Evolutionary conservation across 2,113 vertebrate species (phyloP).

Genomic region (Ploceus nigricollis): DNA sequence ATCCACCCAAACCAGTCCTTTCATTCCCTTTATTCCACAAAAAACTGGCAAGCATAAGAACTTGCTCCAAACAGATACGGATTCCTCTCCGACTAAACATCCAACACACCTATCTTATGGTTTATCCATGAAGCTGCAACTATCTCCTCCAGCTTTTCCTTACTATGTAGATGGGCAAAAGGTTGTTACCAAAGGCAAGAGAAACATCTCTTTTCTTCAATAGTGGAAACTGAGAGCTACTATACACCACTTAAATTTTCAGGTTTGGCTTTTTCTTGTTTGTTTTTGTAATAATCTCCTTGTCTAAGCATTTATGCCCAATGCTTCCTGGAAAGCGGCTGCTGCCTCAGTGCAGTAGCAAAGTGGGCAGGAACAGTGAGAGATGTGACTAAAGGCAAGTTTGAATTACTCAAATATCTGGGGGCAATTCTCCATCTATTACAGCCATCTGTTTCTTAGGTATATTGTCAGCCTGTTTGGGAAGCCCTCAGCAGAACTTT

Average conservation of each 20-base stretch:
- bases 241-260: not conserved
- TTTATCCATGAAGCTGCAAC: not conserved
- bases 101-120: not conserved
- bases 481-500: not conserved
- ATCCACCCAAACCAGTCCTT: not conserved
- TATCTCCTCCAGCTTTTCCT: not conserved
- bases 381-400: not conserved
- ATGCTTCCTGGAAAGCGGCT: rapidly evolving
- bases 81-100: not conserved
- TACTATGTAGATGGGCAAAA: not conserved
- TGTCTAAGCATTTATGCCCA: not conserved
- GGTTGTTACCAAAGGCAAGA: not conserved
- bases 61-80: not conserved
- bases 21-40: rapidly evolving
- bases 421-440: not conserved
- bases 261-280: not conserved
- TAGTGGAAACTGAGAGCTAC: not conserved
- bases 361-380: not conserved
- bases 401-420: not conserved
- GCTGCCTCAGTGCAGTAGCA: not conserved
- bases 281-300: not conserved
- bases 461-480: not conserved
- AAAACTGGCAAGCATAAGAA: not conserved
- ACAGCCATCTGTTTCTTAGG: not conserved
- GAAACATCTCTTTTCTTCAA: not conserved